phyloP scores from a whole-genome alignment of 2,888 invertebrate genomes.

The Tiliacea aurago region DNA sequence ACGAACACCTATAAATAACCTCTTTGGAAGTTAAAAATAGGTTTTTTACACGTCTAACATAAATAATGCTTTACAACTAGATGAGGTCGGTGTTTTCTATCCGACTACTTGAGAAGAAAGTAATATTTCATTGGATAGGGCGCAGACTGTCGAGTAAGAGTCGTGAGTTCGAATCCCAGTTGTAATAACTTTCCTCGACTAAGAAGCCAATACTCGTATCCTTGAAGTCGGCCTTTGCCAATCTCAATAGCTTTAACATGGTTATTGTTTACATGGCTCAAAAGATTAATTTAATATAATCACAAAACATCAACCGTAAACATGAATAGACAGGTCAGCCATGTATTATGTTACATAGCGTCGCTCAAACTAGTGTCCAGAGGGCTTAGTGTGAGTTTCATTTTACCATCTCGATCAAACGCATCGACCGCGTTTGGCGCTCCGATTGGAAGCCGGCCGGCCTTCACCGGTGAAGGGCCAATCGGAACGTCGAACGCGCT shows the following conservation, averaged over 20 bases:
- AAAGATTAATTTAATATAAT: background rate
- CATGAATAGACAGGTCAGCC: background rate
- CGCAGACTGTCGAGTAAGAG: background rate
- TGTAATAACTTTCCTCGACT: background rate
- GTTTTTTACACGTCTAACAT: background rate
- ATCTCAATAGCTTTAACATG: too few species aligned
- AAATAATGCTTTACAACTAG: background rate
- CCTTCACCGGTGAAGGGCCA: too few species aligned
- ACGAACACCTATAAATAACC: too few species aligned
- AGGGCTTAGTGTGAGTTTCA: too few species aligned
- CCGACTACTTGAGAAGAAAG: background rate
- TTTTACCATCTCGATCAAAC: too few species aligned
- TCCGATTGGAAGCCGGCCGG: too few species aligned
- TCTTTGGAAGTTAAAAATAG: too few species aligned
- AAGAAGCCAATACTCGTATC: background rate
- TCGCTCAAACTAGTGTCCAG: conserved; percentile 1
- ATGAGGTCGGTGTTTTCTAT: background rate
- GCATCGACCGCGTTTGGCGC: too few species aligned
- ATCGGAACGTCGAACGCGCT: too few species aligned
- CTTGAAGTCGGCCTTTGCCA: background rate
- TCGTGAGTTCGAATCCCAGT: background rate
- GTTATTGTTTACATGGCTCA: background rate
- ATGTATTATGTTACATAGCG: background rate
- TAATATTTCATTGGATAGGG: background rate
- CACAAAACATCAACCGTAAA: background rate